Evolutionary conservation across 2,888 invertebrate genomes (phyloP), one percentile per base, ranked within the genome.

Genomic region (Scotopteryx bipunctaria): DNA sequence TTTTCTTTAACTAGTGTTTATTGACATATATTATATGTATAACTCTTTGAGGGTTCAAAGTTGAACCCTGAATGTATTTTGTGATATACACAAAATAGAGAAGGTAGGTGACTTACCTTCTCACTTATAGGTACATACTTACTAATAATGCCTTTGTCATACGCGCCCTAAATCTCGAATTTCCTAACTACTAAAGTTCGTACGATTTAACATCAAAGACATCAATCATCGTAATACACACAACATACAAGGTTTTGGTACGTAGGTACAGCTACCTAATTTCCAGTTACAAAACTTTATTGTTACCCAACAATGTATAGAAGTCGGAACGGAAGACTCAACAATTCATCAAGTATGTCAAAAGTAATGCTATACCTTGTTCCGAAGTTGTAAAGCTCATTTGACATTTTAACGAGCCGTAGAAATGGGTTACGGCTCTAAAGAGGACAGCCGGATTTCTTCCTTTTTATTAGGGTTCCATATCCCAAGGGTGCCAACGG

Each of bases 341-440:
- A 43, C 13, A 32, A 31, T 43, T 38, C 19, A 44, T 38, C 27
- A 44, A 43, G 43, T 43, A 43, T 37, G 29, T 46, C 46, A 17
- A 46, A 52, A 44, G 37, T 48, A 43, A 53, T 48, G 43, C 33
- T 53, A 53, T 38, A 46, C 38, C 47, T 35, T 47, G 53, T 43
- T 38, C 11, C 29, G 14, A 43, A 53, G 38, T 43, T 23, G 15
- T 48, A 43, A 48, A 53, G 47, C 33, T 48, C 33, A 53, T 53
- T 53, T 47, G 32, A 17, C 29, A 40, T 47, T 31, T 21, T 32
- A 52, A 27, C 40, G 41, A 45, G 32, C 40, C 40, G 35, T 31
- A 21, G 21, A 33, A 29, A 16, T 40, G 37, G 32, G 23, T 9
- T 36, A 36, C 9, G 21, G 19, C 13, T 33, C 5, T 19, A 5